Conservation (phyloP, 2,113 vertebrate genomes). For the Lontra canadensis region DNA sequence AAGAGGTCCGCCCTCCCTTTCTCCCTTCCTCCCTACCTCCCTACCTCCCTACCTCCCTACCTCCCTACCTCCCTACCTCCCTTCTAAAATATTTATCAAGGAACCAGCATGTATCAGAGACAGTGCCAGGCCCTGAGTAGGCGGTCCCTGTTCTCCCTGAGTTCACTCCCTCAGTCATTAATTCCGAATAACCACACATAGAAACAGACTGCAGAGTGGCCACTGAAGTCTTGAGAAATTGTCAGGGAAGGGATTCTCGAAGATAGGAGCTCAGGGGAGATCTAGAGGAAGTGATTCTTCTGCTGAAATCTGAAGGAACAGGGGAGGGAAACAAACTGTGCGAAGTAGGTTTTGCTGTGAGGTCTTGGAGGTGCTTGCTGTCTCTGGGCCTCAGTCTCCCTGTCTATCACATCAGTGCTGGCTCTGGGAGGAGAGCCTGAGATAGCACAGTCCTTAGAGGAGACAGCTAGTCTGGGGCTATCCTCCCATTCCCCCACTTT, state of each 20-base stretch:
- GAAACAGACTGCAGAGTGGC: accelerated
- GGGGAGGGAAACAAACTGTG: not conserved
- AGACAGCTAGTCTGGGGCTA: not conserved
- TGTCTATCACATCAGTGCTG: not conserved
- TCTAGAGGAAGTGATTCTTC: not conserved
- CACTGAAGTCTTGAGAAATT: not conserved
- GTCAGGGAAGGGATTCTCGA: not conserved
- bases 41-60: not conserved
- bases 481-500: not conserved
- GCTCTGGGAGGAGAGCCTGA: not conserved
- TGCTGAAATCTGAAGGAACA: not conserved
- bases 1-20: not conserved
- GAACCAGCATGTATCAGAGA: not conserved
- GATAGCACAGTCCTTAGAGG: not conserved
- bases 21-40: too few relatives aligned
- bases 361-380: not conserved
- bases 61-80: not conserved
- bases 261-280: not conserved
- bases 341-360: not conserved
- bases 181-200: not conserved
- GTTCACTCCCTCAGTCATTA: not conserved
- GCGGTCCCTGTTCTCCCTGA: not conserved
- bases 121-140: not conserved
- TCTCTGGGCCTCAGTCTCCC: not conserved
- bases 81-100: not conserved